Base-by-base conservation (phyloP, 2,888 invertebrate genomes). In the Psylliodes chrysocephalus region DNA sequence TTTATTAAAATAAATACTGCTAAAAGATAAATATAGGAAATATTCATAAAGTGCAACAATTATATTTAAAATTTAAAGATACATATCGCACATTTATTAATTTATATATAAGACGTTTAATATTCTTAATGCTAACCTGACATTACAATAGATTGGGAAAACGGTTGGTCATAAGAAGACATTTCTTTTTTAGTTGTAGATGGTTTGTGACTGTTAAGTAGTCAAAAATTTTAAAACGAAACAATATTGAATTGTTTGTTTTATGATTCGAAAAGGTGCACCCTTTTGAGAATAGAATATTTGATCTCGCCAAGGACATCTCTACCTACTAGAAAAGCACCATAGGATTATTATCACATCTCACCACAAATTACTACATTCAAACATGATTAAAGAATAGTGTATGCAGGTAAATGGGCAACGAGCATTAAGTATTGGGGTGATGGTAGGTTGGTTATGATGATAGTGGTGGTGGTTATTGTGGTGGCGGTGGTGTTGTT, bases 311-410 rank as follows among this genome's bases (percentile, higher is more conserved):
- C 63, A 66, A 63, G 66, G 67, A 66, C 67, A 70, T 69, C 67
- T 67, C 67, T 69, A 63, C 59, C 68, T 70, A 70, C 60, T 70
- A 70, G 68, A 70, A 64, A 70, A 70, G 70, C 70, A 70, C 70
- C 70, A 70, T 65, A 67, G 67, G 70, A 70, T 70, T 70, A 70
- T 68, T 70, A 70, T 70, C 68, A 70, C 68, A 68, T 68, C 70
- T 70, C 67, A 66, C 67, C 70, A 67, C 70, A 67, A 65, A 63
- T 68, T 63, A 67, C 56, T 63, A 63, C 59, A 61, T 67, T 55
- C 60, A 64, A 60, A 60, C 53, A 56, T 52, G 52, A 51, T 64
- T 17, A 49, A 30, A 60, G 44, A 60, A 59, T 10, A 52, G 35
- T 59, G 53, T 42, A 54, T 59, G 46, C 35, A 47, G 55, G 56